phyloP scores from a whole-genome alignment of 2,797 vertebrate species.

The Phoxinus dragarum region DNA sequence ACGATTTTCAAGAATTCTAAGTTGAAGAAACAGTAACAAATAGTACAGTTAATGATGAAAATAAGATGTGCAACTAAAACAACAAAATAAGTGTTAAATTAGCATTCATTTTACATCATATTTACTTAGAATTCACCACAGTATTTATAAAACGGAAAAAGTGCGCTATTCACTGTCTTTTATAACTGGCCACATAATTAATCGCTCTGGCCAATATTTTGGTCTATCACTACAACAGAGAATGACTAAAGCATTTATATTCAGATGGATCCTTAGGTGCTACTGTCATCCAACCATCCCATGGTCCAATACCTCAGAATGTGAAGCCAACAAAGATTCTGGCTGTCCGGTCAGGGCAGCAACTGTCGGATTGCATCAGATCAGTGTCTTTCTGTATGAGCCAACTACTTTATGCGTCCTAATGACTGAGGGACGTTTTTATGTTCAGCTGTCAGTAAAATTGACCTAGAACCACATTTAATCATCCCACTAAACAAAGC shows the following conservation, averaged over 20 bases:
- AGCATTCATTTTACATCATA: background rate
- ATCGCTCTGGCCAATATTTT: background rate
- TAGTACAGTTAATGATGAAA: background rate
- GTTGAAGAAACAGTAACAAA: background rate
- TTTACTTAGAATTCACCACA: background rate
- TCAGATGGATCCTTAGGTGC: slow-evolving; percentile 29
- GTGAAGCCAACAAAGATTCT: slow-evolving; percentile 42
- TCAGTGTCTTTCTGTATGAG: slow-evolving; percentile 32
- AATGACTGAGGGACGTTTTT: background rate
- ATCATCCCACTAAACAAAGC: slow-evolving; percentile 21
- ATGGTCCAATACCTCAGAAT: slow-evolving; percentile 33
- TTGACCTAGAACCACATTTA: slow-evolving; percentile 24
- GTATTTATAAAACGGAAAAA: background rate
- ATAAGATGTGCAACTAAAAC: background rate
- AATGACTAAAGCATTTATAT: slow-evolving; percentile 16
- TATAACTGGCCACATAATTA: background rate
- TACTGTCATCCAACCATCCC: slow-evolving; percentile 23
- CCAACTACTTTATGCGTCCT: slow-evolving; percentile 11
- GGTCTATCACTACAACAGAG: background rate
- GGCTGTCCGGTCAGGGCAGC: slow-evolving; percentile 35
- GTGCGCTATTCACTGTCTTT: background rate
- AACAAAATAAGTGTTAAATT: background rate
- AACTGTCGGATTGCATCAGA: slow-evolving; percentile 41
- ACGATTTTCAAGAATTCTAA: background rate
- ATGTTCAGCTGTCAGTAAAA: slow-evolving; percentile 36